Evolutionary conservation across 1,140 invertebrate genomes (phyloP).

Genomic region (Cotesia vestalis): DNA sequence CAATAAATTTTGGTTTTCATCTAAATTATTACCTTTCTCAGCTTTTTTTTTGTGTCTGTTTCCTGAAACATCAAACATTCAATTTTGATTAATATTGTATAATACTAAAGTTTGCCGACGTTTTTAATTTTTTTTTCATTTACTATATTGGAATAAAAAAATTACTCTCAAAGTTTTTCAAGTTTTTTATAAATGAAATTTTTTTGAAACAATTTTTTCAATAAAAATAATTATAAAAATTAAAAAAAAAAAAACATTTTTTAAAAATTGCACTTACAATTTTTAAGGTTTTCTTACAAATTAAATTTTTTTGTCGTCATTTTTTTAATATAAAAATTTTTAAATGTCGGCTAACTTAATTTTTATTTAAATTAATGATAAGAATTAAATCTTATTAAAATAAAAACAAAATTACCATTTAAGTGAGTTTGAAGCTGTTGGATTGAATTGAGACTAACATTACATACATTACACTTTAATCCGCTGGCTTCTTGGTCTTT

Average conservation of each 20-base stretch:
- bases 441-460: constrained; percentile 65
- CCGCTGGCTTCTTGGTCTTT: constrained; percentile 63
- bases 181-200: too few relatives aligned
- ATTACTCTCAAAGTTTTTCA: too few relatives aligned
- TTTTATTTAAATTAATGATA: not conserved
- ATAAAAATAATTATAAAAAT: too few relatives aligned
- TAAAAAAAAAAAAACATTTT: too few relatives aligned
- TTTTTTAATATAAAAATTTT: not conserved
- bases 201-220: too few relatives aligned
- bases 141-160: too few relatives aligned
- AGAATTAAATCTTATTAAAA: not conserved
- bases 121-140: constrained; percentile 17
- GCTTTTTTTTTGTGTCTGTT: constrained; percentile 64
- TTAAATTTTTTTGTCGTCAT: too few relatives aligned
- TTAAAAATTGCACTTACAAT: too few relatives aligned
- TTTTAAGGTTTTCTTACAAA: too few relatives aligned
- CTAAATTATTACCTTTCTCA: constrained; percentile 61
- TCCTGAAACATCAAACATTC: constrained; percentile 47
- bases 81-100: constrained; percentile 1
- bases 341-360: not conserved
- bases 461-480: constrained; percentile 65
- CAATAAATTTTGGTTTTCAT: constrained; percentile 47
- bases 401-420: constrained; percentile 55
- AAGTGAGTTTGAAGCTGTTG: constrained; percentile 68
- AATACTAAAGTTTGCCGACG: too few relatives aligned